A percentile compares a stretch with the other conserved stretches of the same genome.
Evolutionary conservation across 2,113 vertebrate species (phyloP).

Genomic region (Elgaria multicarinata): DNA sequence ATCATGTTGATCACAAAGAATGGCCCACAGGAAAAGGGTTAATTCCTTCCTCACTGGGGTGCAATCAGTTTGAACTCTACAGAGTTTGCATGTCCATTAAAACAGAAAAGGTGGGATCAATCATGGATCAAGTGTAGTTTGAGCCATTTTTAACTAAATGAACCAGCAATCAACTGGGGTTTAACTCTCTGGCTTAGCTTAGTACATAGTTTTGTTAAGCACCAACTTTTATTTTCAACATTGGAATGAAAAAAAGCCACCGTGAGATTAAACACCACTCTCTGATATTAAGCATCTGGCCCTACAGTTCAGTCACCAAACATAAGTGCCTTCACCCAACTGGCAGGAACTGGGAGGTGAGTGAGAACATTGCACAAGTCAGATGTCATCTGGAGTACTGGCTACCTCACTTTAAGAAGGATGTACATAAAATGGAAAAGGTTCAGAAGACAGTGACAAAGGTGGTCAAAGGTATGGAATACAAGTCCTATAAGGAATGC

Average conservation of each 20-base stretch:
- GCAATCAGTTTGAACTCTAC: not conserved
- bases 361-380: not conserved
- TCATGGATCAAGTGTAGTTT: not conserved
- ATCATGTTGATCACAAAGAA: not conserved
- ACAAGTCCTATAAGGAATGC: not conserved
- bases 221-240: not conserved
- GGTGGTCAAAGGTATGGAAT: not conserved
- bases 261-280: not conserved
- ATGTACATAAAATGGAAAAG: not conserved
- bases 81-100: not conserved
- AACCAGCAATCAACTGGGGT: not conserved
- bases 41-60: not conserved
- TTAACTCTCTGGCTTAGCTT: not conserved
- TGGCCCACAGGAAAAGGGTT: not conserved
- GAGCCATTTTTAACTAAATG: not conserved
- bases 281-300: not conserved
- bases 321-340: not conserved
- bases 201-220: not conserved
- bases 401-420: not conserved
- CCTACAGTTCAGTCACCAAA: not conserved
- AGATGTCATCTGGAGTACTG: not conserved
- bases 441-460: not conserved
- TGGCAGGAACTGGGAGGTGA: not conserved
- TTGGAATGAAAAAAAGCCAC: not conserved
- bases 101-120: not conserved